Percentiles rank a stretch among this genome's conserved stretches.
These are phyloP conservation scores for Bubo bubo DNA, from an alignment of 2,113 vertebrate genomes.

Conservation along the genomic window DNA sequence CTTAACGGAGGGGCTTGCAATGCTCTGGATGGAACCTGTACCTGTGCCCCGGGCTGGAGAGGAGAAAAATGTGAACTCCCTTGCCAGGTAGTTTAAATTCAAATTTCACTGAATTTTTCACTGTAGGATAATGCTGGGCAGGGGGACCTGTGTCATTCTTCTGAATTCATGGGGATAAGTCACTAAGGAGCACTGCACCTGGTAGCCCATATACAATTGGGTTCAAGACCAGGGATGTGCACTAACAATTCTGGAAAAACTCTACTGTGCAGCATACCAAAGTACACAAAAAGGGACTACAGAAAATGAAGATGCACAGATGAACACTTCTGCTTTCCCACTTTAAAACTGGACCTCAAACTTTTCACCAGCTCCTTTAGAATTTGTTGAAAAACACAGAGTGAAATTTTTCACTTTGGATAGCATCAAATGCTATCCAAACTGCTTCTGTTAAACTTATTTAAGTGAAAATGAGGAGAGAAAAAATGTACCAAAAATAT, in stretches of 20 bases:
- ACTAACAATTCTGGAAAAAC: background rate
- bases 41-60: conserved; percentile 91
- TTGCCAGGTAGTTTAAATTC: conserved; percentile 83
- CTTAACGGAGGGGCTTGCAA: conserved; percentile 88
- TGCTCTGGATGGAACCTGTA: conserved; percentile 87
- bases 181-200: background rate
- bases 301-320: background rate
- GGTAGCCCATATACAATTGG: fast-evolving
- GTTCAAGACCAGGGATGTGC: background rate
- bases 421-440: background rate
- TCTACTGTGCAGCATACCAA: background rate
- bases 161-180: background rate
- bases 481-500: background rate
- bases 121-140: background rate
- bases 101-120: background rate
- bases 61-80: conserved; percentile 85
- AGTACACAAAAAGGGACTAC: background rate
- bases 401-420: background rate
- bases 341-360: background rate
- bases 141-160: background rate
- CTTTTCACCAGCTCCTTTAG: background rate
- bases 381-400: background rate
- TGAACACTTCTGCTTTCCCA: background rate
- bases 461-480: background rate
- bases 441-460: background rate